Evolutionary conservation across 2,113 vertebrate species (phyloP), one percentile per base, ranked within the genome.

Genomic region (Burhinus oedicnemus): DNA sequence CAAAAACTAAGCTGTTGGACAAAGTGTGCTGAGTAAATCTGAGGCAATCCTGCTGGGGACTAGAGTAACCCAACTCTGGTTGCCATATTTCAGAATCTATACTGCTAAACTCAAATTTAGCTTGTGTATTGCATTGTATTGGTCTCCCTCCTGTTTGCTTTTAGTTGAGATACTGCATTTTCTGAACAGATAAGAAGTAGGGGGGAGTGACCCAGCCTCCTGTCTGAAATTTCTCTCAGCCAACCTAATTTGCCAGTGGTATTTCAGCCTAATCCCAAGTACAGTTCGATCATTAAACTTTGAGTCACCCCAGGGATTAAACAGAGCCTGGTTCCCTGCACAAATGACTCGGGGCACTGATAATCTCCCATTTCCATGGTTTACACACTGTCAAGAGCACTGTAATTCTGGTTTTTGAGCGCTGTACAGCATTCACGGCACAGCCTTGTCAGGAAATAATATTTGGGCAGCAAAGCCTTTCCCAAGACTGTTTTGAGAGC

Each of bases 271-370:
- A 49, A 87, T 82, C 86, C 79, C 32, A 17, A 44, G 38, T 36
- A 22, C 55, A 57, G 52, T 71, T 70, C 23, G 21, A 60, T 77
- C 74, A n/a, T n/a, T 97, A 82, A 94, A 94, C 92, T 93, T 61
- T 57, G 77, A 83, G 58, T 93, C 91, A 93, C 87, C 78, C 83
- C 71, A 72, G 91, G 93, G 87, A 89, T 95, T 95, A 91, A 81
- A 7, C 36, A 77, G 44, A 79, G 71, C 61, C 38, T 72, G 47
- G 22, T 75, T 91, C 52, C 45, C 60, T 29, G 19, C 47, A 75
- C 80, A 87, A 5, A 71, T 60, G 12, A 51, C 68, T 70, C 64
- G 42, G 72, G 71, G 22, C 29, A 36, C 52, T 29, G 75, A 38
- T 72, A 93, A 91, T 87, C 70, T 83, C 52, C 55, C 40, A 10